phyloP scores from a whole-genome alignment of 2,888 invertebrate species.

The Gastrophysa polygoni region DNA sequence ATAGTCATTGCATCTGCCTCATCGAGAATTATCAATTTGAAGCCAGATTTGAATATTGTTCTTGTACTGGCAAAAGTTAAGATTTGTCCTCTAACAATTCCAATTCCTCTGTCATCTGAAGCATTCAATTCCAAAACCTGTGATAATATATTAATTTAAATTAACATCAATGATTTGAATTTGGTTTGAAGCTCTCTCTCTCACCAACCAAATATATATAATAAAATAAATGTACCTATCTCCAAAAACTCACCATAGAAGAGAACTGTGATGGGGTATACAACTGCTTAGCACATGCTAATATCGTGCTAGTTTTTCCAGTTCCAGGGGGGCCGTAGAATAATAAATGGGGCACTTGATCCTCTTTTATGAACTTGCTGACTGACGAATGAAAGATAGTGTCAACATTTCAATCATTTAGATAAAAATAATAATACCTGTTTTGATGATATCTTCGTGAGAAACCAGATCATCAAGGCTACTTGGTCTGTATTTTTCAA shows the following conservation, averaged over 20 bases:
- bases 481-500: constrained; percentile 97
- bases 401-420: not conserved
- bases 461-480: constrained; percentile 93
- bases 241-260: too few species aligned
- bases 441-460: constrained; percentile 94
- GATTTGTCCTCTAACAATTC: constrained; percentile 91
- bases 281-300: constrained; percentile 92
- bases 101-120: constrained; percentile 97
- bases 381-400: constrained; percentile 60
- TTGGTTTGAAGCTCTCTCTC: too few species aligned
- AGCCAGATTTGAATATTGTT: constrained; percentile 91
- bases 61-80: constrained; percentile 96
- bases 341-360: constrained; percentile 92
- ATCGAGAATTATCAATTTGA: constrained; percentile 95
- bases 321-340: constrained; percentile 99
- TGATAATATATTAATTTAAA: constrained; percentile 1
- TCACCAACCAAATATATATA: too few species aligned
- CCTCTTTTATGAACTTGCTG: constrained; percentile 85
- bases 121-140: constrained; percentile 93
- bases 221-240: too few species aligned
- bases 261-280: constrained; percentile 89
- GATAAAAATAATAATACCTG: constrained; percentile 68
- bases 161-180: too few species aligned
- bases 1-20: constrained; percentile 99
- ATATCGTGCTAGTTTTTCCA: constrained; percentile 96